These are phyloP conservation scores for Guaruba guarouba DNA, from an alignment of 2,113 vertebrate genomes.

Conservation along the genomic window DNA sequence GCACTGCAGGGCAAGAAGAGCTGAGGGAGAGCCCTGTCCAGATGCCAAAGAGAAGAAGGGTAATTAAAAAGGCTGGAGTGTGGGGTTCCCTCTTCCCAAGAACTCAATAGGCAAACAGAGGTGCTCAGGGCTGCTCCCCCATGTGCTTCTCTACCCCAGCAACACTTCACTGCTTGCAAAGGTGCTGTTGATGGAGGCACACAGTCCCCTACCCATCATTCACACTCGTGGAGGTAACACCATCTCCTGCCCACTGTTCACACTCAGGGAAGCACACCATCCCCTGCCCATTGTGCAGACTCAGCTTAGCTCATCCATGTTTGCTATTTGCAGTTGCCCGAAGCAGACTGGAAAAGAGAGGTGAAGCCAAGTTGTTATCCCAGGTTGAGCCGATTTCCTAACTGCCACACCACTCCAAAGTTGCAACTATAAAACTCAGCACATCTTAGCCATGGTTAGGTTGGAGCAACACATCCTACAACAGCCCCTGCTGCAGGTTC, in stretches of 20 bases:
- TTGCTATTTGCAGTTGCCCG: background rate
- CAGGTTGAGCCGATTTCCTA: background rate
- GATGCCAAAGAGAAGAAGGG: background rate
- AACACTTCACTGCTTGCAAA: fast-evolving
- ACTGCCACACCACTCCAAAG: background rate
- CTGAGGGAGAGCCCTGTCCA: background rate
- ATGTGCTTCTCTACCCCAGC: background rate
- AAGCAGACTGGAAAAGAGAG: background rate
- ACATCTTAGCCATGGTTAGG: fast-evolving
- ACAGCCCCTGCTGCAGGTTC: background rate
- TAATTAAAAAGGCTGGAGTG: background rate
- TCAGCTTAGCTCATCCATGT: background rate
- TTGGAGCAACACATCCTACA: background rate
- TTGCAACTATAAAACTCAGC: fast-evolving
- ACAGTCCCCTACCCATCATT: background rate
- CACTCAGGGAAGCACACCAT: fast-evolving
- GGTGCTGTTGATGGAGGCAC: background rate
- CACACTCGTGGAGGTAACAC: fast-evolving
- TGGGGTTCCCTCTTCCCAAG: background rate
- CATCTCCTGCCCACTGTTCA: background rate
- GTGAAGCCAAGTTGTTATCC: background rate
- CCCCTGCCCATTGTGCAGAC: fast-evolving
- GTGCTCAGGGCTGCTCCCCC: background rate
- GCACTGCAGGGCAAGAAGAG: background rate
- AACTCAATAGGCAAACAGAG: background rate